Evolutionary conservation across 1,140 invertebrate genomes (phyloP).

Genomic region (Eriosoma lanigerum): DNA sequence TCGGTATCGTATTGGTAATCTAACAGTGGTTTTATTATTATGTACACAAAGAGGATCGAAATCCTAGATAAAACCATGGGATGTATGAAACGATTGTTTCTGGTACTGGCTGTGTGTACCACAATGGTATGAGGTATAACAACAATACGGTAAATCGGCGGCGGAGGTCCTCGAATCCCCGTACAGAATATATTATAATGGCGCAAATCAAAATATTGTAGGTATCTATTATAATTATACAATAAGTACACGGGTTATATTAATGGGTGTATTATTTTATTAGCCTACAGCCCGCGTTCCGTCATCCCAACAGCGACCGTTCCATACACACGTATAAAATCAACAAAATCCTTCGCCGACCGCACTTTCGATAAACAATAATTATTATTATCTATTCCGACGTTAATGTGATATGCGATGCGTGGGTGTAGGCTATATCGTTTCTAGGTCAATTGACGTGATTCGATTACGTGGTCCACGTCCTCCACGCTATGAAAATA

Average conservation of each 20-base stretch:
- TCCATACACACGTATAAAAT: neutral
- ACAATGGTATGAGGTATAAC: neutral
- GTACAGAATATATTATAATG: neutral
- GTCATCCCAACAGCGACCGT: neutral
- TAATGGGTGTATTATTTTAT: neutral
- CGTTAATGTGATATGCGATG: neutral
- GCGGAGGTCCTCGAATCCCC: neutral
- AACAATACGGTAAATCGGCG: neutral
- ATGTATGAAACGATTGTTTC: neutral
- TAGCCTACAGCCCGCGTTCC: neutral
- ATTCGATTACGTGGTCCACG: neutral
- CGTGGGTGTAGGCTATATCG: neutral
- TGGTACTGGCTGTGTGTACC: neutral
- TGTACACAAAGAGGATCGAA: neutral
- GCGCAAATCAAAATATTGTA: neutral
- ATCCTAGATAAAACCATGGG: neutral
- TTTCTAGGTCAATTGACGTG: constrained; percentile 14
- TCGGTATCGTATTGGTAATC: too few relatives aligned
- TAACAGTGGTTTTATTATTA: too few relatives aligned
- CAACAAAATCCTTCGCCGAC: neutral
- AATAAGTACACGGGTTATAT: neutral
- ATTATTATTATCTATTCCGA: too few relatives aligned
- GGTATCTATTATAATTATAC: neutral
- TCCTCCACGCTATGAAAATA: too few relatives aligned
- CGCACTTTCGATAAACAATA: neutral